Evolutionary conservation across 1,140 invertebrate genomes (phyloP), one percentile per base, ranked within the genome.

Genomic region (Cydia strobilella): DNA sequence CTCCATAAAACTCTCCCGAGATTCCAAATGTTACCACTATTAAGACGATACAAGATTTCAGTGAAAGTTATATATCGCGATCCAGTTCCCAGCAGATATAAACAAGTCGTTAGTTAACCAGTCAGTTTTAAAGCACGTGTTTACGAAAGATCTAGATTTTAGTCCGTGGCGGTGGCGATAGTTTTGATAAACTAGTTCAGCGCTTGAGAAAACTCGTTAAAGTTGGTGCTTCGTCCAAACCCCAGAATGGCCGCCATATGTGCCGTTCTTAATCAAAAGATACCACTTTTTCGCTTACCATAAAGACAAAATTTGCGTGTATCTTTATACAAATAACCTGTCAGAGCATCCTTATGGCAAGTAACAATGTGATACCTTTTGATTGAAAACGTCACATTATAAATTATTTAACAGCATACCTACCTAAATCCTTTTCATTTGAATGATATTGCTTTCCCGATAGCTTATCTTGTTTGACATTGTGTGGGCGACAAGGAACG

Each of bases 81-180:
- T 69, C 65, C 35, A 69, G 63, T 27, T 66, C 27, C 27, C n/a
- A 35, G 23, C 4, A n/a, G 65, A 35, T 42, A 35, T 42, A 69
- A 69, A 69, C 31, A 69, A 42, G 65, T 35, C 15, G 31, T 69
- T 69, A 66, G 63, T 66, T 39, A 66, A 35, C 13, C n/a, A 15
- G 65, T 35, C 35, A 7, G 31, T 65, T 65, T 12, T n/a, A 39
- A n/a, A 35, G 65, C 65, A 69, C 35, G 31, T 69, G 65, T 35
- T 35, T 35, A 35, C 31, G 23, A 69, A 69, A 69, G 3, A 69
- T 69, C 65, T 39, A 69, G 65, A 69, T 59, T 59, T 59, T 20
- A 59, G 20, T 54, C 1, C 51, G 51, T 18, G n/a, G 15, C n/a
- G 51, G 51, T 18, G n/a, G 15, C n/a, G n/a, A 54, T 54, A 54